Percentiles rank a stretch among this genome's conserved stretches.
phyloP scores from a whole-genome alignment of 2,797 vertebrate genomes.

The Hippoglossus hippoglossus region DNA sequence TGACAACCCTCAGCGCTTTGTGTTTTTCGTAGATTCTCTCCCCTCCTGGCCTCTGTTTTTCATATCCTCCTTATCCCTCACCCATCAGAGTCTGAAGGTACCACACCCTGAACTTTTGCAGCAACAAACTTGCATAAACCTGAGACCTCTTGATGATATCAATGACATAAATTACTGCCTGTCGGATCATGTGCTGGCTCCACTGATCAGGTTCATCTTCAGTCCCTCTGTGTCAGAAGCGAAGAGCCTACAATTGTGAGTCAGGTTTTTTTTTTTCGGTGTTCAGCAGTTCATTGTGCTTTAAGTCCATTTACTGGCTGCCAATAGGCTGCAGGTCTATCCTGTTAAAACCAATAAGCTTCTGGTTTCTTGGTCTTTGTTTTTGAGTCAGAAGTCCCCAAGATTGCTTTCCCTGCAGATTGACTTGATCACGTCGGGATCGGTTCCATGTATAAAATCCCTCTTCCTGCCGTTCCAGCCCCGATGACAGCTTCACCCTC shows the following conservation, averaged over 20 bases:
- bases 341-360: conserved; percentile 61
- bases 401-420: conserved; percentile 46
- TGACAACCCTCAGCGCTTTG: conserved; percentile 15
- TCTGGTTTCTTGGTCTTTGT: conserved; percentile 56
- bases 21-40: conserved; percentile 24
- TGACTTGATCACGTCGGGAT: conserved; percentile 55
- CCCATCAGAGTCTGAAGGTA: conserved; percentile 28
- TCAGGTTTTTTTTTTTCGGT: conserved; percentile 9
- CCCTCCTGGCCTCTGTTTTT: conserved; percentile 19
- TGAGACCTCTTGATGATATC: conserved; percentile 55
- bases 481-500: conserved; percentile 73
- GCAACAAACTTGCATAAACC: conserved; percentile 33
- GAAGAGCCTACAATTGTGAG: conserved; percentile 11
- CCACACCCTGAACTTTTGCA: conserved; percentile 41
- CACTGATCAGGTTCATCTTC: conserved; percentile 10
- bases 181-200: conserved; percentile 43
- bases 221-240: background rate
- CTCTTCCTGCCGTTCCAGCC: conserved; percentile 54
- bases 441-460: conserved; percentile 56
- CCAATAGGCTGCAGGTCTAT: conserved; percentile 38
- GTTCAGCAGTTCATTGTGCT: conserved; percentile 46
- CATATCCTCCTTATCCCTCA: conserved; percentile 32
- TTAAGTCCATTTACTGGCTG: conserved; percentile 40
- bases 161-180: conserved; percentile 42
- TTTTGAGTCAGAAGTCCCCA: conserved; percentile 53